phyloP scores from a whole-genome alignment of 2,113 vertebrate species.

The Serranochromis macrocephalus region DNA sequence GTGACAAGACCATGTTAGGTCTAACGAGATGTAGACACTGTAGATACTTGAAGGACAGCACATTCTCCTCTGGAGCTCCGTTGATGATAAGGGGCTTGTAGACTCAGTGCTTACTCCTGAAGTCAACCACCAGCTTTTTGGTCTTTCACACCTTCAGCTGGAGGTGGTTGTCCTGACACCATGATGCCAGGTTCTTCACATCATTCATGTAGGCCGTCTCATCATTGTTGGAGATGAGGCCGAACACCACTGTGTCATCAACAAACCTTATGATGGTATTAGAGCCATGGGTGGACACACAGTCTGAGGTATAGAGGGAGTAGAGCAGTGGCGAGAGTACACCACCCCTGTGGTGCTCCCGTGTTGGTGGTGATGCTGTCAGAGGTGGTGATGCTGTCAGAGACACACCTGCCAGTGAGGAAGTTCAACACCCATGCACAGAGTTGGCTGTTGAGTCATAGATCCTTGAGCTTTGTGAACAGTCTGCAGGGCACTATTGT shows the following conservation, averaged over 20 bases:
- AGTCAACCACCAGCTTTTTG: background rate
- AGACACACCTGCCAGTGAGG: background rate
- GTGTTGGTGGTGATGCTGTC: background rate
- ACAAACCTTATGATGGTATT: background rate
- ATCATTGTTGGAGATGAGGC: background rate
- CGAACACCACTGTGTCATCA: background rate
- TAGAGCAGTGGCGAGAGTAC: rapidly evolving
- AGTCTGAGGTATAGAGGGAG: background rate
- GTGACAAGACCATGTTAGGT: background rate
- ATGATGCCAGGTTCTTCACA: background rate
- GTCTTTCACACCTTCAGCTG: background rate
- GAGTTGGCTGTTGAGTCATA: background rate
- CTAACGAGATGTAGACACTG: background rate
- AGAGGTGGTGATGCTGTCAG: background rate
- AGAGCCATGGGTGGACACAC: background rate
- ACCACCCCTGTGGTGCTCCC: background rate
- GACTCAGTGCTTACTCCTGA: background rate
- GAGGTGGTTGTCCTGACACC: background rate
- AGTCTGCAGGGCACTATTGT: background rate
- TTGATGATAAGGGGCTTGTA: background rate
- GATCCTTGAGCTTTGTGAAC: background rate
- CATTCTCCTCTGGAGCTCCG: background rate
- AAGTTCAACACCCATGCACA: background rate
- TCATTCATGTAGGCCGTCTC: background rate
- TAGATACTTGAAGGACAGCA: background rate